Evolutionary conservation across 2,797 vertebrate genomes (phyloP), one percentile per base, ranked within the genome.

Genomic region (Sandelia bainsii): DNA sequence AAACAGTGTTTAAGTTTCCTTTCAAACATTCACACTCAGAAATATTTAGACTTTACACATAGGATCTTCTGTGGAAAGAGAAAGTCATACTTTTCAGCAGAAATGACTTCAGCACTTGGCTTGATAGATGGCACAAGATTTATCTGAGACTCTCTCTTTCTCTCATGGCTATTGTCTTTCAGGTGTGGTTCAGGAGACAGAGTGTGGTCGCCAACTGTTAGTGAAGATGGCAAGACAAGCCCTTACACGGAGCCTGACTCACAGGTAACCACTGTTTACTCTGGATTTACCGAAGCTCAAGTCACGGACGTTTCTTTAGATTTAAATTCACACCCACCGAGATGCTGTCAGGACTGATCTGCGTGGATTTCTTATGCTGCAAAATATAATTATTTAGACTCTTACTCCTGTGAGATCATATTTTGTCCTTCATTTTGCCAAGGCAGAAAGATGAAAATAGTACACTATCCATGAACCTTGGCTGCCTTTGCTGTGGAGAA

Each of bases 171-270:
- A 85, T 94, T 80, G 76, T 67, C 17, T 93, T 94, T 66, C 93
- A 99, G 98, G 91, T 91, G 95, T 11, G 97, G 96, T 88, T 77
- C 87, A 3, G 91, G 87, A 86, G 94, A 91, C 65, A 95, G 95
- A 93, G 85, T 88, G 87, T 97, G 95, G 96, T 94, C 96, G 16
- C 87, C 95, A 50, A 89, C 90, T 63, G 48, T 94, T 48, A 91
- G 93, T 60, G 96, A 99, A 58, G 96, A 98, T 32, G 93, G 95
- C 82, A 97, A 96, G 87, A 96, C 94, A 65, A 97, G 96, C 56
- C 95, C 96, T 0, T 96, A 95, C 89, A 91, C 92, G n/a, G 95
- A 98, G 71, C 85, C 93, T 0, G 96, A 98, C n/a, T 88, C 89
- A 8, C 97, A 98, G 97, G 98, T 99, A 96, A 82, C 58, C 58